Evolutionary conservation across 2,113 vertebrate genomes (phyloP), one percentile per base, ranked within the genome.

Genomic region (Hipposideros armiger): DNA sequence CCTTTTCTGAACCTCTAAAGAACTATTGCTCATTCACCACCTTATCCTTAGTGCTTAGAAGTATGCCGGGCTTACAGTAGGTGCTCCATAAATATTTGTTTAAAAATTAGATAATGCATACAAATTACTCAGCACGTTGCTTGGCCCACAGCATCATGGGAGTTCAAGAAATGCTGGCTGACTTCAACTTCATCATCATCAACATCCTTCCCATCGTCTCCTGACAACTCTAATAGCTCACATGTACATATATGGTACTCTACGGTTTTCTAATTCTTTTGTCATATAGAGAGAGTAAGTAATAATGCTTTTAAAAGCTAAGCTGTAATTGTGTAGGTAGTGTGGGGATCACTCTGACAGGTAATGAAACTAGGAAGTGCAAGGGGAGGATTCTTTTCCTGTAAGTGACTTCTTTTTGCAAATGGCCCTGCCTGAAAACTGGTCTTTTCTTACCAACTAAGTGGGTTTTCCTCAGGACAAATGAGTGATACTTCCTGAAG

Each of bases 31-130:
- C 47, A 47, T 91, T 92, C 3, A 72, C 67, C 32, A 90, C 13
- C 24, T 92, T 80, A 56, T 32, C n/a, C 32, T 77, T 47, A 93
- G 32, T 78, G 16, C 36, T 66, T 89, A 77, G 32, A 83, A 77
- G 13, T 67, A 32, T 67, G 26, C 24, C 60, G 40, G 28, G 11
- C 19, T 82, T 87, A 40, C 1, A 76, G 20, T 76, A 45, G 15
- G 7, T 20, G 32, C n/a, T 87, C 42, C 28, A 83, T 26, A 94
- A 58, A 94, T 67, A 86, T 50, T 91, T 86, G 42, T 74, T 81
- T 72, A 66, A 90, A 96, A 86, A 77, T 58, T 77, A 83, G 92
- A 77, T 74, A 50, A 81, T 36, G 2, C 5, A 2, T 78, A 11
- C 56, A 52, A 70, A 56, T 82, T 56, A 81, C 58, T 74, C 26